These are phyloP conservation scores for Glossophaga mutica DNA, from an alignment of 2,797 vertebrate species.

Conservation along the genomic window DNA sequence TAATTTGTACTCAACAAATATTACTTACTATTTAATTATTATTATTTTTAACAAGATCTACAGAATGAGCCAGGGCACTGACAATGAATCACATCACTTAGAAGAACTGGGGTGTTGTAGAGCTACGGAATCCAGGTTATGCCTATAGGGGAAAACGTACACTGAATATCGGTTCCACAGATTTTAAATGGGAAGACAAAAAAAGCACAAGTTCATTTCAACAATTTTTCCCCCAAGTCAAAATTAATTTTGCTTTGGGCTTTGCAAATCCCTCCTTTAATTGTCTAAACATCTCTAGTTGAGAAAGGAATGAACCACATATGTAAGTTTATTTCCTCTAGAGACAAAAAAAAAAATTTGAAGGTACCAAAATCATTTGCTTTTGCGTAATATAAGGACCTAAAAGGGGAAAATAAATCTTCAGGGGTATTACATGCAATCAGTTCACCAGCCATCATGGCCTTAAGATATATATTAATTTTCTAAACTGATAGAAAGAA, in stretches of 20 bases:
- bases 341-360: not conserved
- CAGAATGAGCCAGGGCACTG: not conserved
- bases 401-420: constrained; percentile 31
- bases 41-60: not conserved
- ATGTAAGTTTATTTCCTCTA: constrained; percentile 40
- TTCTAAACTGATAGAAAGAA: constrained; percentile 37
- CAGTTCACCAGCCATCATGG: not conserved
- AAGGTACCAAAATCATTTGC: not conserved
- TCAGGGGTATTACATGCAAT: constrained; percentile 30
- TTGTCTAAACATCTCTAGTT: constrained; percentile 49
- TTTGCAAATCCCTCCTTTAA: constrained; percentile 62
- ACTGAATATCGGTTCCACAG: not conserved
- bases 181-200: constrained; percentile 5
- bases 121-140: constrained; percentile 20
- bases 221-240: constrained; percentile 9
- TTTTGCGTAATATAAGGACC: constrained; percentile 34
- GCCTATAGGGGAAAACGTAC: not conserved
- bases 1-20: not conserved
- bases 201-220: constrained; percentile 52
- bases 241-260: constrained; percentile 59
- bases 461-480: constrained; percentile 45
- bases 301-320: not conserved
- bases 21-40: not conserved
- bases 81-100: not conserved
- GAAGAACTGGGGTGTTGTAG: not conserved